Base-by-base conservation (phyloP, 1,140 invertebrate genomes). In the Brachionus rotundiformis region DNA sequence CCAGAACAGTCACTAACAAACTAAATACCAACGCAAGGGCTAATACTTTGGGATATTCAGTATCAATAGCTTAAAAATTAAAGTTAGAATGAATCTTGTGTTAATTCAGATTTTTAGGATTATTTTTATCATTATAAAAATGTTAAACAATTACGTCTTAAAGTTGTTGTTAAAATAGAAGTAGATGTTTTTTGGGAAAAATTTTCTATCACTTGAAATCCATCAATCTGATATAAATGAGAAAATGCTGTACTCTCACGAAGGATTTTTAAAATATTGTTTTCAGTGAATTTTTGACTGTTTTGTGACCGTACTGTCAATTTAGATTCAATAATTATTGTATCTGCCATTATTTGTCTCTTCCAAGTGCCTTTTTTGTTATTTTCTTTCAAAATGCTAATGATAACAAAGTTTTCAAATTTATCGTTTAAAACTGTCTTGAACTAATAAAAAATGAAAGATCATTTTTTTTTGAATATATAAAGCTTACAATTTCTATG, bases 101-200 rank as follows among this genome's bases (percentile, higher is more conserved):
- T n/a, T n/a, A n/a, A n/a, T n/a, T n/a, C n/a, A n/a, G n/a, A n/a
- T n/a, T n/a, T n/a, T n/a, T n/a, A n/a, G n/a, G n/a, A n/a, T n/a
- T n/a, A n/a, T n/a, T n/a, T n/a, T n/a, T n/a, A n/a, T n/a, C n/a
- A n/a, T n/a, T n/a, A n/a, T n/a, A n/a, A n/a, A n/a, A n/a, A n/a
- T n/a, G n/a, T n/a, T n/a, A n/a, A n/a, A 68, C 6, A 68, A 7
- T 73, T 73, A 73, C 68, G 68, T 13, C 25, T 73, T 23, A 73
- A 25, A 11, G 68, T 73, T 11, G 68, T 44, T 13, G 68, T 73
- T 47, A 23, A 19, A 73, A 73, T 73, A 25, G 19, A 73, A 44
- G 36, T 25, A 23, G 68, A 44, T 27, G 68, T 25, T 47, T 73
- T 23, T 11, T 41, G 2, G 10, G 68, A 73, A 44, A 73, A 44